Evolutionary conservation across 2,888 invertebrate species (phyloP), one percentile per base, ranked within the genome.

Genomic region (Biston stratarius): DNA sequence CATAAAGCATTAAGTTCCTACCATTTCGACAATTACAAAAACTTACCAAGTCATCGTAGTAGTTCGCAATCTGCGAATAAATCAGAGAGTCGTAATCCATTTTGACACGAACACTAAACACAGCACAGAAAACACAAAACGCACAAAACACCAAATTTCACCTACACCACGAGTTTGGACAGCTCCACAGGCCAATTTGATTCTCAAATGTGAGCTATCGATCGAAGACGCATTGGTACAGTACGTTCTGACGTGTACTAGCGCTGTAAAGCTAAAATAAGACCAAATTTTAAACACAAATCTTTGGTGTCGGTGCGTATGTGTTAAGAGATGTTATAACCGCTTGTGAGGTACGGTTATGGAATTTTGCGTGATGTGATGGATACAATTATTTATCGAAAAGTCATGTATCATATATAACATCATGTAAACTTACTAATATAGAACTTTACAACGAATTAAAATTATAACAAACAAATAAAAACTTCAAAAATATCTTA

Each of bases 21-120:
- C n/a, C 15, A 1, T 7, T 15, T 5, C 15, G 40, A 52, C 45
- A 14, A 12, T 10, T 52, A 9, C 45, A 49, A 34, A 38, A 71
- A 83, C 91, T 90, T 78, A 95, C 95, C 95, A 95, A 79, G 67
- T 95, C 94, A 80, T 95, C 95, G 82, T 95, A 95, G 87, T 95
- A 95, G 78, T 94, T 95, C 77, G 95, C 92, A 67, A 95, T 94
- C 69, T 95, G 95, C 77, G 95, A 95, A 86, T 95, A 95, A 77
- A 95, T 91, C 81, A 95, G 89, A 85, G 95, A 94, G 77, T 96
- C 95, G 94, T 95, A 95, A 95, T 95, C 95, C 95, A 95, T 95
- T 83, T 77, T 85, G n/a, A n/a, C 64, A 60, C 47, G 51, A 51
- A 40, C 52, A 63, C 51, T 36, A 10, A 36, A 15, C 57, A 57